Base-by-base conservation (phyloP, 2,797 vertebrate genomes). In the Acipenser ruthenus region DNA sequence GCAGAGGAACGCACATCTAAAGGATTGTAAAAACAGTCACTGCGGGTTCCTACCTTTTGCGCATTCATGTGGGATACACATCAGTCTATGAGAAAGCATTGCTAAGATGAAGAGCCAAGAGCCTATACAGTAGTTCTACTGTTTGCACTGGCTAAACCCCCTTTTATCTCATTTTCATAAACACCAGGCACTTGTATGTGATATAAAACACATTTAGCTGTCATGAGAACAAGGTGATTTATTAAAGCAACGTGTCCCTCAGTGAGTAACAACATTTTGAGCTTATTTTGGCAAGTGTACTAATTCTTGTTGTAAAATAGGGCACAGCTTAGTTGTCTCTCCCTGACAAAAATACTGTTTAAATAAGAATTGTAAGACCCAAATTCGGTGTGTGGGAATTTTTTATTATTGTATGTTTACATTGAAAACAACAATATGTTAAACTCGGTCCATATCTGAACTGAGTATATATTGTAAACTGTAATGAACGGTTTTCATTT, bases 241-340 rank as follows among this genome's bases (percentile, higher is more conserved):
- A 85, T 79, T 68, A 52, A 75, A 67, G 75, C 65, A 76, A 68
- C 75, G 72, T 82, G 82, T 82, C 76, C 76, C 80, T 78, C 77
- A 84, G 83, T 80, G 81, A 77, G 75, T 72, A 76, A 83, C 82
- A 82, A 78, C 73, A 77, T 80, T 78, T 68, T 72, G 68, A 85
- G 84, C 82, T 87, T 87, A 86, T 86, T 86, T 87, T 87, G 86
- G 84, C 84, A 86, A 84, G 84, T 86, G 83, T 72, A 73, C 69
- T 75, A 70, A 79, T 79, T 81, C 84, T 81, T 77, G 80, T 79
- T 80, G 76, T 9, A 62, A 8, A 62, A 8, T n/a, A 60, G 15
- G 60, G 9, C 13, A 23, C 60, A 62, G 15, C 11, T 23, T 37
- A 48, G 13, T 37, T 8, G 53, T n/a, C n/a, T 55, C n/a, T 10